Evolutionary conservation across 2,888 invertebrate species (phyloP), one percentile per base, ranked within the genome.

Genomic region (Drosophila tanythrix): DNA sequence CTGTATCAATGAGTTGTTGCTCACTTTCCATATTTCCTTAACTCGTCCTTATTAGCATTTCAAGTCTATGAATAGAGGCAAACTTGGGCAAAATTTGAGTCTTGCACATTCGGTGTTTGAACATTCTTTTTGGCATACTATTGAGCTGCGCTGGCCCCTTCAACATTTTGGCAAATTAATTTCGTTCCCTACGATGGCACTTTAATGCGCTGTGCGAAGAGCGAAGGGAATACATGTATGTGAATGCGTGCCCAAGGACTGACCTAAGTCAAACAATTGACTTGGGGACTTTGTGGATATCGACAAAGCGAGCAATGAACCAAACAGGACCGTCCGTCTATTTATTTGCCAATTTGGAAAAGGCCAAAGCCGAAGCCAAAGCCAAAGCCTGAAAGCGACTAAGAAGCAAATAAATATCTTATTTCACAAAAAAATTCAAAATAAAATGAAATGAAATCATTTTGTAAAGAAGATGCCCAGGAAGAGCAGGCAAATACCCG

Each of bases 391-490:
- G 66, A 60, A 68, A 70, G 56, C 53, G 66, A 71, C 86, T 88
- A 80, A 86, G 83, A 62, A 71, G 67, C 89, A 90, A 90, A 88
- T 90, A 90, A 89, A 90, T 87, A 90, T 85, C 90, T 83, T 87
- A 83, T 87, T 83, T 87, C 79, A 74, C 79, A 74, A 78, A 70
- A 71, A 58, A 83, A 83, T 80, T 86, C 64, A 60, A 77, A 77
- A 83, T 82, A 81, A 90, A 88, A 75, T 78, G 63, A 90, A 88
- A 77, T 77, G 63, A 89, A 90, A 81, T 84, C 70, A 82, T 81
- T 78, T 84, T 81, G 64, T 65, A 84, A 81, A 72, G 79, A 67
- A 71, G 55, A 65, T 40, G 33, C n/a, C 27, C 35, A 46, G 36
- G 40, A 46, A 66, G 52, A 50, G 15, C n/a, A 53, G 53, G 71